These are phyloP conservation scores for Dipodomys spectabilis DNA, from an alignment of 2,113 vertebrate genomes.

Conservation along the genomic window DNA sequence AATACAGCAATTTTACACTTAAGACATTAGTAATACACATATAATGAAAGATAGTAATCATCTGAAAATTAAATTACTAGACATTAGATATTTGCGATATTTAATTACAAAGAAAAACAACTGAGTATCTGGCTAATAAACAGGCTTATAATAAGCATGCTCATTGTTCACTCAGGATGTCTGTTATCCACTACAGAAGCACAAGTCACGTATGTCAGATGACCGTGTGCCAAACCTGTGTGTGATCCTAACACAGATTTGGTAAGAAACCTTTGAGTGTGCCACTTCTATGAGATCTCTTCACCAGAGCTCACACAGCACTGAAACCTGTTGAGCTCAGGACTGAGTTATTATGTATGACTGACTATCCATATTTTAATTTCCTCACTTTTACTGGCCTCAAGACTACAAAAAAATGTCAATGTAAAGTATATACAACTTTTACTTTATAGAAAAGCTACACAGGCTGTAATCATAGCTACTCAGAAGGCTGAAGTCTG, in stretches of 20 bases:
- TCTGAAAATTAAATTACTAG: slow-evolving; percentile 32
- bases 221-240: neutral
- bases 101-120: slow-evolving; percentile 26
- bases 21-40: neutral
- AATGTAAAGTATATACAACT: neutral
- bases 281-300: neutral
- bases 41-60: neutral
- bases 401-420: neutral
- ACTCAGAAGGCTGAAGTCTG: too few relatives aligned
- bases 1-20: slow-evolving; percentile 21
- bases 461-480: too few relatives aligned
- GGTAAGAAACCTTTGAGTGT: neutral
- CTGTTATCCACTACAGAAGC: neutral
- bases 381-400: neutral
- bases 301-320: neutral
- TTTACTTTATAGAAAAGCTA: neutral
- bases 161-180: neutral
- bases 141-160: neutral
- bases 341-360: neutral
- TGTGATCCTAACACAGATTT: neutral
- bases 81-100: neutral
- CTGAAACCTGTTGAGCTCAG: neutral
- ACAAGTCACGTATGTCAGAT: neutral
- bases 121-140: slow-evolving; percentile 44
- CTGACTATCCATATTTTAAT: neutral